Conservation (phyloP, 2,888 invertebrate species). For the Pseudanteris insignis region DNA sequence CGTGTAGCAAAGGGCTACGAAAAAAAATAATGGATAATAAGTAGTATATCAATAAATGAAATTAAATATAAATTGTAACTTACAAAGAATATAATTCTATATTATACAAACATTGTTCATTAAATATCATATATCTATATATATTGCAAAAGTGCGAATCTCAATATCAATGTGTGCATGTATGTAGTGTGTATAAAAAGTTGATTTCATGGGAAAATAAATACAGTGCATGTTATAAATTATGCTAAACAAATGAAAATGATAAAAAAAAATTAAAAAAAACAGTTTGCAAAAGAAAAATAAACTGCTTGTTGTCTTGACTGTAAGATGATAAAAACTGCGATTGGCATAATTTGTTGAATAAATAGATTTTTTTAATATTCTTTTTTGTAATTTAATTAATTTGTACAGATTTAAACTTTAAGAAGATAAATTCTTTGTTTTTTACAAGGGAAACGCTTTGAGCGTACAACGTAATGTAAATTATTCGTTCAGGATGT, state of each 20-base stretch:
- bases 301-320: no score
- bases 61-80: constrained; percentile 48
- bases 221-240: no score
- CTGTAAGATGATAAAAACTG: background rate
- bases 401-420: constrained; percentile 1
- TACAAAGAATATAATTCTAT: constrained; percentile 46
- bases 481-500: constrained; percentile 50
- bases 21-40: constrained; percentile 37
- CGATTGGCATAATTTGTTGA: constrained; percentile 7
- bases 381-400: constrained; percentile 9
- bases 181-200: constrained; percentile 31
- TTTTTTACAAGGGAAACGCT: background rate
- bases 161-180: constrained; percentile 58
- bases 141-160: constrained; percentile 52
- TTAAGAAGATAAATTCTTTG: background rate
- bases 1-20: no score
- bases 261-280: no score
- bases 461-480: constrained; percentile 27
- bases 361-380: constrained; percentile 3
- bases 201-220: constrained; percentile 16
- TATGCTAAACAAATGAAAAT: no score
- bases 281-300: no score
- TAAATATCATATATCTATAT: constrained; percentile 44
- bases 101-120: constrained; percentile 46
- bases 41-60: constrained; percentile 40